Evolutionary conservation across 1,140 invertebrate genomes (phyloP).

Genomic region (Riptortus pedestris): DNA sequence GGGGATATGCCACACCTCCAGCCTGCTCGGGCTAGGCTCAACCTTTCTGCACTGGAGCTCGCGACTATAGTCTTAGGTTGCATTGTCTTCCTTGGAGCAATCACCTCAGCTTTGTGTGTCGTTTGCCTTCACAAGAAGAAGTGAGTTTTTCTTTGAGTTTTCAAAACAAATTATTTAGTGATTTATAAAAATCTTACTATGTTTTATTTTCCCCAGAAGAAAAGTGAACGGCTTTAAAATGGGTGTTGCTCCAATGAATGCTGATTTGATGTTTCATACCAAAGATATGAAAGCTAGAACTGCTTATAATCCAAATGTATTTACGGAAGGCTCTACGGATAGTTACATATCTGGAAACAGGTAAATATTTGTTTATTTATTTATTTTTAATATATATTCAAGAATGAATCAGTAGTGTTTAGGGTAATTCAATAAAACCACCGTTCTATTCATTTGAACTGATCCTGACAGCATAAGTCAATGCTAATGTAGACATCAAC

Average conservation of each 20-base stretch:
- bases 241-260: conserved; percentile 17
- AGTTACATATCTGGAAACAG: conserved; percentile 30
- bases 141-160: conserved; percentile 17
- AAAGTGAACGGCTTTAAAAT: conserved; percentile 24
- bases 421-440: too few species aligned
- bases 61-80: conserved; percentile 65
- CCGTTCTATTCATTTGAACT: too few species aligned
- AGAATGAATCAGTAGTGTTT: too few species aligned
- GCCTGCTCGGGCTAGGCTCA: not conserved
- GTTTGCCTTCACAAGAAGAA: conserved; percentile 47
- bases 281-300: conserved; percentile 31
- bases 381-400: too few species aligned
- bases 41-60: conserved; percentile 61
- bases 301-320: conserved; percentile 31
- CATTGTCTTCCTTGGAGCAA: conserved; percentile 64
- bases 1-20: not conserved
- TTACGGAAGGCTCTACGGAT: conserved; percentile 35
- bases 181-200: not conserved
- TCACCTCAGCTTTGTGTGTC: conserved; percentile 64
- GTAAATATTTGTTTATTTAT: not conserved
- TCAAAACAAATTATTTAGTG: too few species aligned
- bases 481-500: too few species aligned
- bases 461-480: too few species aligned
- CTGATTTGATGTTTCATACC: conserved; percentile 25
- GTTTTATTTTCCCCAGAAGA: not conserved